Evolutionary conservation across 2,797 vertebrate species (phyloP).

Genomic region (Enteromius fasciolatus): DNA sequence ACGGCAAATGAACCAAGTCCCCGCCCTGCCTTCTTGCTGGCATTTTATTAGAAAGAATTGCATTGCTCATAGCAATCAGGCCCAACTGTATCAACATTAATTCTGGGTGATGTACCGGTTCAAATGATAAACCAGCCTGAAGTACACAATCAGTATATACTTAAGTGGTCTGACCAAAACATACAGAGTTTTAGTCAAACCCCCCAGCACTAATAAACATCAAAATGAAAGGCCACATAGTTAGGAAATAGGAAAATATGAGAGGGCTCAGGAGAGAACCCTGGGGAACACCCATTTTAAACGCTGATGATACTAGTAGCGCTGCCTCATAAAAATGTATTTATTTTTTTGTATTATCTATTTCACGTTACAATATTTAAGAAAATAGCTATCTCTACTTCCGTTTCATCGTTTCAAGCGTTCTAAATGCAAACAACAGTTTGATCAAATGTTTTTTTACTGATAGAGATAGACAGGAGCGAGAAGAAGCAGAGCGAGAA

Average conservation of each 20-base stretch:
- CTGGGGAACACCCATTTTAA: slow-evolving; percentile 2
- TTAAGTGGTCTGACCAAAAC: too few species aligned
- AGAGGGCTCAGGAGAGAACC: not conserved
- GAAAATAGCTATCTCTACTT: not conserved
- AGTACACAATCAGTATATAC: not conserved
- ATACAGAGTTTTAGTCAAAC: not conserved
- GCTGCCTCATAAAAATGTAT: not conserved
- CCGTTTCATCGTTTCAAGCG: not conserved
- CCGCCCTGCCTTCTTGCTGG: not conserved
- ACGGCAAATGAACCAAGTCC: not conserved
- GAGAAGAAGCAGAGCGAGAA: slow-evolving; percentile 78
- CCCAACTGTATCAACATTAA: not conserved
- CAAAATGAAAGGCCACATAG: not conserved
- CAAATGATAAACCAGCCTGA: not conserved
- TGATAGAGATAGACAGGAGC: slow-evolving; percentile 78
- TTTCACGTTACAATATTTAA: not conserved
- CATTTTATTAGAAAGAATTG: not conserved
- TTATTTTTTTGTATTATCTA: not conserved
- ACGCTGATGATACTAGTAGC: not conserved
- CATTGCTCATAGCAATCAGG: not conserved
- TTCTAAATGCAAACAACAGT: not conserved
- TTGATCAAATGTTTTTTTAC: not conserved
- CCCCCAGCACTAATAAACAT: not conserved
- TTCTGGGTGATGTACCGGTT: not conserved
- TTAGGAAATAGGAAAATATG: not conserved